Evolutionary conservation across 53 echinoderm and acorn worm species (phyloP).

Genomic region (Temnopleurus reevesii): DNA sequence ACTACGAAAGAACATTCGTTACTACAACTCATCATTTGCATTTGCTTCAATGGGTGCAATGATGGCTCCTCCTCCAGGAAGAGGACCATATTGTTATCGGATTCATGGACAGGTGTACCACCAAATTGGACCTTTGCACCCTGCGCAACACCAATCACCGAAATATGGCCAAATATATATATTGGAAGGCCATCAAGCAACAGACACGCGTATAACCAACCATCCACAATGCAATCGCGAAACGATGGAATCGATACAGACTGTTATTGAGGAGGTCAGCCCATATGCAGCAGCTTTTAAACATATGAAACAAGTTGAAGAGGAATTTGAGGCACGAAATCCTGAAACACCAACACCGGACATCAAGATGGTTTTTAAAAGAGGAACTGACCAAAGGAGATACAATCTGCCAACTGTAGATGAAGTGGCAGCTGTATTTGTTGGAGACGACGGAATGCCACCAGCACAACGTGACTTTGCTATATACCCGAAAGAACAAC

Average conservation of each 20-base stretch:
- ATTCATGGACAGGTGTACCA: slow-evolving; percentile 54
- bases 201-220: too few species aligned
- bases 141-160: not conserved
- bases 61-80: slow-evolving; percentile 22
- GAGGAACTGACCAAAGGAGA: not conserved
- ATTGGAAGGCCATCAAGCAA: not conserved
- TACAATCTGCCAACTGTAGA: not conserved
- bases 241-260: not conserved
- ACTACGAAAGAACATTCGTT: slow-evolving; percentile 32
- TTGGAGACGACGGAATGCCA: not conserved
- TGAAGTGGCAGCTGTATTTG: not conserved
- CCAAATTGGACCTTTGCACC: not conserved
- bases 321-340: not conserved
- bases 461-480: slow-evolving; percentile 12
- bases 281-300: slow-evolving; percentile 53
- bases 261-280: not conserved
- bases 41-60: slow-evolving; percentile 55
- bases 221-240: too few species aligned
- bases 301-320: not conserved
- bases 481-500: not conserved
- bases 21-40: slow-evolving; percentile 38
- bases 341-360: not conserved
- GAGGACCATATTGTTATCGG: slow-evolving; percentile 52
- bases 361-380: not conserved
- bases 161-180: slow-evolving; percentile 57